Evolutionary conservation across 2,113 vertebrate species (phyloP).

Genomic region (Zapornia atra): DNA sequence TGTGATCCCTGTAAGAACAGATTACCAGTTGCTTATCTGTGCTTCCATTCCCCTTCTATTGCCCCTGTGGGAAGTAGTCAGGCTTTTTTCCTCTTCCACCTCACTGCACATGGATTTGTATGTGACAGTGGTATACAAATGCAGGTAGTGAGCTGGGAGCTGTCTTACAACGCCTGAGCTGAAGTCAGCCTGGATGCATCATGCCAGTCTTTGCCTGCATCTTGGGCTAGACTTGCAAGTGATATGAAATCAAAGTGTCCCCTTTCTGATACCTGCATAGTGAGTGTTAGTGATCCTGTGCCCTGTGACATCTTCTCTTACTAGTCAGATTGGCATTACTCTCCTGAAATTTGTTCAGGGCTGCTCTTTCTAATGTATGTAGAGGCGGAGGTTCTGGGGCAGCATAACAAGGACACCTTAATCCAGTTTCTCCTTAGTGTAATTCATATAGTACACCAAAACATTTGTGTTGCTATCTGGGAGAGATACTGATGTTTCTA

Average conservation of each 20-base stretch:
- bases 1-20: background rate
- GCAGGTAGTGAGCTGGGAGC: background rate
- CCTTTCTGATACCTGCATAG: background rate
- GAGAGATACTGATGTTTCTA: background rate
- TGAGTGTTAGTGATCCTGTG: background rate
- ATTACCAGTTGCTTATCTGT: background rate
- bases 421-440: background rate
- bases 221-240: background rate
- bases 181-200: background rate
- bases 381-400: background rate
- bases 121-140: too few species aligned
- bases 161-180: background rate
- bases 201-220: background rate
- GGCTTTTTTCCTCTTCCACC: background rate
- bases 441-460: background rate
- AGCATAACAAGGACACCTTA: background rate
- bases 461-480: background rate
- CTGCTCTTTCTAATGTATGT: background rate
- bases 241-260: background rate
- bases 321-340: background rate
- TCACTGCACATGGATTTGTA: accelerated
- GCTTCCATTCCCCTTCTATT: background rate
- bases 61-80: background rate
- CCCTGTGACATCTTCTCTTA: background rate
- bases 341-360: background rate